Conservation (phyloP, 2,888 invertebrate genomes). For the Andrena minutula region DNA sequence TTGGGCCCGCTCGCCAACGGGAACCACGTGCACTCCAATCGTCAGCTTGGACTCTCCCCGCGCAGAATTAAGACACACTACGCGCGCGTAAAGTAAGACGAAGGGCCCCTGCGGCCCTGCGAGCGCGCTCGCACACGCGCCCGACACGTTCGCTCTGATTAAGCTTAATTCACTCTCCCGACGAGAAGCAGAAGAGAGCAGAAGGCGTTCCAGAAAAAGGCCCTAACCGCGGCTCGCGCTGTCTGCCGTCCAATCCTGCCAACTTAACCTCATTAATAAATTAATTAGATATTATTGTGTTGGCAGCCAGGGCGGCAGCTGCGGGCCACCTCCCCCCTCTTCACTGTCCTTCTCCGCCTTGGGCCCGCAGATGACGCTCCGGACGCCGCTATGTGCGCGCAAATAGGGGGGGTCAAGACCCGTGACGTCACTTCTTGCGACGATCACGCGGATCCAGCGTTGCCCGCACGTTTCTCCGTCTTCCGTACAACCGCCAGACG, state of each 20-base stretch:
- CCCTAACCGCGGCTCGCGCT: slow-evolving; percentile 76
- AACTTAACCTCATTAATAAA: slow-evolving; percentile 85
- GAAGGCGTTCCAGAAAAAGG: slow-evolving; percentile 73
- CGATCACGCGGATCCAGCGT: slow-evolving; percentile 60
- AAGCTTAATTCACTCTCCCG: slow-evolving; percentile 80
- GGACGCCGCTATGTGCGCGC: slow-evolving; percentile 55
- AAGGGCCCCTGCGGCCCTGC: slow-evolving; percentile 73
- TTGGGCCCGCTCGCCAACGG: no score
- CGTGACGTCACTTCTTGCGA: slow-evolving; percentile 74
- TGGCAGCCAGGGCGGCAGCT: slow-evolving; percentile 84
- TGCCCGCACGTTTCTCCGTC: slow-evolving; percentile 63
- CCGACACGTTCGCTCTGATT: slow-evolving; percentile 80
- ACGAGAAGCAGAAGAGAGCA: slow-evolving; percentile 66
- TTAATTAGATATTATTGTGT: slow-evolving; percentile 85
- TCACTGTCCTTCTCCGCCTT: slow-evolving; percentile 40
- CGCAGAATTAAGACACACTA: background rate
- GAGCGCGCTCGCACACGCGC: slow-evolving; percentile 75
- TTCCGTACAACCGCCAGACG: slow-evolving; percentile 4
- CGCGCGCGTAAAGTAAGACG: background rate
- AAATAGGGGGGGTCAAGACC: slow-evolving; percentile 71
- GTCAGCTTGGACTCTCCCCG: background rate
- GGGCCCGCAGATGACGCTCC: slow-evolving; percentile 74
- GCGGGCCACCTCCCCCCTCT: slow-evolving; percentile 72
- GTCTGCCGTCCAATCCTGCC: slow-evolving; percentile 83
- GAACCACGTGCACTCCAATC: no score